A percentile compares a stretch with the other conserved stretches of the same genome.
These are phyloP conservation scores for Amphipoea oculea DNA, from an alignment of 2,888 invertebrate species.

Conservation along the genomic window DNA sequence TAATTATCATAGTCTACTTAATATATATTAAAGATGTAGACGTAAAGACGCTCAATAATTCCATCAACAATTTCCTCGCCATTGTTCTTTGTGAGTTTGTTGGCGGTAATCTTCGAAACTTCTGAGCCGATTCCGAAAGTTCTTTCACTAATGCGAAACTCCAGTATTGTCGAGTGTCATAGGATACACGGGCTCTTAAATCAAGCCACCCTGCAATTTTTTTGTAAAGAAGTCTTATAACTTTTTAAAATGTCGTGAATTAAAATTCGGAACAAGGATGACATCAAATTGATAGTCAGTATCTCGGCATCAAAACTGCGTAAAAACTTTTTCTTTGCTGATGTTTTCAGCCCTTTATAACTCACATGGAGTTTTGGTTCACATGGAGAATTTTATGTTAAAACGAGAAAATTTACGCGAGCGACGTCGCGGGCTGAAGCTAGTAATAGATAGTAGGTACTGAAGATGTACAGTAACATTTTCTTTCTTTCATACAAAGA, in stretches of 20 bases:
- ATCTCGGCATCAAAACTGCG: background rate
- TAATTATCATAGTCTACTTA: background rate
- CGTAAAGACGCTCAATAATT: too few relatives aligned
- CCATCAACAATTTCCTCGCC: too few relatives aligned
- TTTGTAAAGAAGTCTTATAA: background rate
- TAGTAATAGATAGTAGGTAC: background rate
- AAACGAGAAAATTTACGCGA: background rate
- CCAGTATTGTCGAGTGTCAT: background rate
- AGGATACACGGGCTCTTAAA: too few relatives aligned
- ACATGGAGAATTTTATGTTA: background rate
- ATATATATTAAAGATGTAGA: too few relatives aligned
- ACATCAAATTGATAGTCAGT: background rate
- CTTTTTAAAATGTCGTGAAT: background rate
- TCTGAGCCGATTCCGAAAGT: background rate
- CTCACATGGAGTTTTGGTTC: background rate
- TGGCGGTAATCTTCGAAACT: background rate
- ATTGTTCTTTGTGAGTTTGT: too few relatives aligned
- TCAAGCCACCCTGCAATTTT: background rate
- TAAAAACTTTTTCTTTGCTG: background rate
- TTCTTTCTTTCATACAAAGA: slow-evolving; percentile 8
- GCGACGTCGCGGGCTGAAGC: background rate
- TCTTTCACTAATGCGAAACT: background rate
- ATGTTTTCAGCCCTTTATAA: background rate
- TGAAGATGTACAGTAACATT: background rate
- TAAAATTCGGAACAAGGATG: background rate